Evolutionary conservation across 1,140 invertebrate genomes (phyloP).

Genomic region (Proales similis): DNA sequence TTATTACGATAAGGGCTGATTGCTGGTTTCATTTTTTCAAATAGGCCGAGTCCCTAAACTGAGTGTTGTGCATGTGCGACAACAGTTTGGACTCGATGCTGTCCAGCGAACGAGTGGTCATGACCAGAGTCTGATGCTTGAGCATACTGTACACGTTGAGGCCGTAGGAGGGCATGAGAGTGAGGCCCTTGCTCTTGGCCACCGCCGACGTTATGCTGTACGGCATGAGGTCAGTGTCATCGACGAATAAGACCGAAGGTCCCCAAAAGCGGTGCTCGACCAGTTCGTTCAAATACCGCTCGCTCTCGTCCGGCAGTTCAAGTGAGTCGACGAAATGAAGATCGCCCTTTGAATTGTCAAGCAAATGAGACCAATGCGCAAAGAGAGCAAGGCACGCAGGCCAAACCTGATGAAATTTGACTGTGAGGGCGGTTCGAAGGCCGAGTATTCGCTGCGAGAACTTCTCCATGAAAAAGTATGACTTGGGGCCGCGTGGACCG

Average conservation of each 20-base stretch:
- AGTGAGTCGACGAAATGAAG: slow-evolving; percentile 79
- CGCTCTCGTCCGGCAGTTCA: slow-evolving; percentile 73
- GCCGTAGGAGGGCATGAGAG: slow-evolving; percentile 87
- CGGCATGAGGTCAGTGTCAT: slow-evolving; percentile 76
- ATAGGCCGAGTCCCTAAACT: slow-evolving; percentile 28
- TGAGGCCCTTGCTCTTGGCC: slow-evolving; percentile 68
- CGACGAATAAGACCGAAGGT: slow-evolving; percentile 83
- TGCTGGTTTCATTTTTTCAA: slow-evolving; percentile 6
- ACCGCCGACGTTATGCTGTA: slow-evolving; percentile 73
- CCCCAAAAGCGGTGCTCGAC: slow-evolving; percentile 81
- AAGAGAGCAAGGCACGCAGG: not conserved
- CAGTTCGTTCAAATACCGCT: slow-evolving; percentile 67
- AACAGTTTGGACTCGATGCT: slow-evolving; percentile 20
- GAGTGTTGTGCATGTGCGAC: slow-evolving; percentile 15
- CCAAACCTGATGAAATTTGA: slow-evolving; percentile 72
- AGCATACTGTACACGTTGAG: slow-evolving; percentile 38
- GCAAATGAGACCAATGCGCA: not conserved
- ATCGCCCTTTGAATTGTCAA: slow-evolving; percentile 63
- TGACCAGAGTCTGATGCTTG: slow-evolving; percentile 36
- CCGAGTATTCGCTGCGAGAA: slow-evolving; percentile 67
- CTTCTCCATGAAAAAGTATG: slow-evolving; percentile 85
- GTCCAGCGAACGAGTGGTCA: slow-evolving; percentile 28
- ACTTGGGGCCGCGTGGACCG: slow-evolving; percentile 77
- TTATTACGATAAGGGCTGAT: not conserved
- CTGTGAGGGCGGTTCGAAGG: slow-evolving; percentile 70